Base-by-base conservation (phyloP, 1,140 invertebrate species). In the Campoletis sonorensis region DNA sequence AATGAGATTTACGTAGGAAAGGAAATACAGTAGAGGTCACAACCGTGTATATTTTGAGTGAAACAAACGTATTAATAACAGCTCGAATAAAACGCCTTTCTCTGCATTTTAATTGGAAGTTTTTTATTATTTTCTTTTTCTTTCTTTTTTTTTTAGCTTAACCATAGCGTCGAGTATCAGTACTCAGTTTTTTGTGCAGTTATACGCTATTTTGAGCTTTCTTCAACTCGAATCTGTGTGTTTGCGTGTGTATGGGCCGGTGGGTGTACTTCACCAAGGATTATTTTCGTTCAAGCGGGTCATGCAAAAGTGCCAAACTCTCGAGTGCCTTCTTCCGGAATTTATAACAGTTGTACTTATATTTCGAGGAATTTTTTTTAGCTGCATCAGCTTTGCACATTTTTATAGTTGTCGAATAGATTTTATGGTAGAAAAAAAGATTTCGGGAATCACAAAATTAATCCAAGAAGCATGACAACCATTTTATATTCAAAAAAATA, bases 81-180 rank as follows among this genome's bases (percentile, higher is more conserved):
- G 4, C 54, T 58, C 54, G 16, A 18, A 18, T 37, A 75, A 26
- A 58, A 75, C 45, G 27, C 30, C 72, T 75, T 58, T 27, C 21
- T 26, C 33, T 75, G 72, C 72, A 58, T 75, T 58, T 75, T 75
- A 75, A 75, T 75, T 75, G 72, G 27, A 75, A 4, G 18, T 21
- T 73, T 33, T 18, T 23, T 73, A n/a, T n/a, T n/a, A n/a, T n/a
- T n/a, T n/a, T n/a, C n/a, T n/a, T n/a, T n/a, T n/a, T n/a, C n/a
- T n/a, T n/a, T n/a, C n/a, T 21, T 7, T 73, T 49, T 49, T 21
- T 21, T 58, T 2, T 58, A 4, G 18, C 54, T 5, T 23, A 58
- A 58, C 3, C 54, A 18, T 45, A 13, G 7, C 71, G n/a, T 21
- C 37, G 71, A 73, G 71, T 73, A 58, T 58, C 21, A 58, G 21